Base-by-base conservation (phyloP, 2,888 invertebrate genomes). In the Galerucella nymphaeae region DNA sequence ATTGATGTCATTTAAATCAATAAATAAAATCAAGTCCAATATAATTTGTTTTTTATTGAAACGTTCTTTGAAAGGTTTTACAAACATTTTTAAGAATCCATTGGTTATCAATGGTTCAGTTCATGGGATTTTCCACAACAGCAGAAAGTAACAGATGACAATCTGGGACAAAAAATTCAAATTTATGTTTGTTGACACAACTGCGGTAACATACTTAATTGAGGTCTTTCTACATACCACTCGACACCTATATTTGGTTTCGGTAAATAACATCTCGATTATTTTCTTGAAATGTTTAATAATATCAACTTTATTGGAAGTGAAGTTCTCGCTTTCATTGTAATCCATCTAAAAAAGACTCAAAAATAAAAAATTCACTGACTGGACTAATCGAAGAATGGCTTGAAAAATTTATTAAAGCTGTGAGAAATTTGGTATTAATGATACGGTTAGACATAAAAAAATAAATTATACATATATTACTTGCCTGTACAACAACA, bases 101-200 rank as follows among this genome's bases (percentile, higher is more conserved):
- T 45, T 45, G 45, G 30, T 59, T 59, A 38, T 59, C 9, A 38
- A 59, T 10, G 18, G 59, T 30, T 18, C 3, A 23, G 38, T 30
- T 59, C 58, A 38, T 30, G 59, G 59, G 59, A 59, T 59, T 59
- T 59, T 59, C 59, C 59, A 38, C 14, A 14, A 58, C 18, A 20
- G 4, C 57, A 57, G 14, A 23, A 23, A 14, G 5, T 57, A 23
- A 23, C 30, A 59, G 53, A 18, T 53, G 53, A 59, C 38, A 59
- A 59, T 59, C 59, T 59, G n/a, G 59, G 59, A 59, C 59, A 59
- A 59, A 38, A 59, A 59, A n/a, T 38, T 59, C 3, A 59, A 59
- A n/a, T 59, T 59, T 59, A 59, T 59, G 38, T 38, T n/a, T 59
- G 59, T 59, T 59, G 38, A 23, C 59, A 30, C 57, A 57, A 23